Evolutionary conservation across 2,888 invertebrate genomes (phyloP).

Genomic region (Nycteola revayana): DNA sequence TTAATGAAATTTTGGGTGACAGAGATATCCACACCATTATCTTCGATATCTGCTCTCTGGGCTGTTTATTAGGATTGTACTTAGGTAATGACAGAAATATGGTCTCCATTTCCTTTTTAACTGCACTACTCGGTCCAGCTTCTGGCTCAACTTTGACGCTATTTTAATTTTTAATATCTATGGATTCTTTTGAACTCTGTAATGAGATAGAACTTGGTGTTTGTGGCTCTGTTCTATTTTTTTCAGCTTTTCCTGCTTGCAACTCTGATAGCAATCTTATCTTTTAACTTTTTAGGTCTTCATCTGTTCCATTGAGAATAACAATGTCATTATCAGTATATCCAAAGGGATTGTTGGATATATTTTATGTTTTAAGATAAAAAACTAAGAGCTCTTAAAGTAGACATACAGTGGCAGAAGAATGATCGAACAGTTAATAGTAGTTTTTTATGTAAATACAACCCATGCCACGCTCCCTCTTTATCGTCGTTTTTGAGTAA

Average conservation of each 20-base stretch:
- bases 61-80: constrained; percentile 66
- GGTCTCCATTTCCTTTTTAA: constrained; percentile 70
- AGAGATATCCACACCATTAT: too few species aligned
- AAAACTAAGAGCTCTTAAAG: too few species aligned
- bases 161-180: constrained; percentile 42
- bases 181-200: constrained; percentile 9
- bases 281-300: constrained; percentile 85
- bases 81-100: constrained; percentile 71
- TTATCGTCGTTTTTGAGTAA: too few species aligned
- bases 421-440: too few species aligned
- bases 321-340: constrained; percentile 90
- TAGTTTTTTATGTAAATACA: too few species aligned
- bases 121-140: constrained; percentile 48
- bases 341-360: too few species aligned
- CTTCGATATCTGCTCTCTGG: constrained; percentile 68
- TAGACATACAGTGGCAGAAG: too few species aligned
- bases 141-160: constrained; percentile 62
- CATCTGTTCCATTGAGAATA: constrained; percentile 92
- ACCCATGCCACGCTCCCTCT: too few species aligned
- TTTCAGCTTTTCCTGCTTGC: constrained; percentile 86
- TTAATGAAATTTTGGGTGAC: too few species aligned
- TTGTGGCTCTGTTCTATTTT: constrained; percentile 64
- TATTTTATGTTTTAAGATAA: too few species aligned
- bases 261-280: constrained; percentile 85
- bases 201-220: constrained; percentile 36